A percentile compares a stretch with the other conserved stretches of the same genome.
These are phyloP conservation scores for Thecophora atra DNA, from an alignment of 2,888 invertebrate genomes.

Conservation along the genomic window DNA sequence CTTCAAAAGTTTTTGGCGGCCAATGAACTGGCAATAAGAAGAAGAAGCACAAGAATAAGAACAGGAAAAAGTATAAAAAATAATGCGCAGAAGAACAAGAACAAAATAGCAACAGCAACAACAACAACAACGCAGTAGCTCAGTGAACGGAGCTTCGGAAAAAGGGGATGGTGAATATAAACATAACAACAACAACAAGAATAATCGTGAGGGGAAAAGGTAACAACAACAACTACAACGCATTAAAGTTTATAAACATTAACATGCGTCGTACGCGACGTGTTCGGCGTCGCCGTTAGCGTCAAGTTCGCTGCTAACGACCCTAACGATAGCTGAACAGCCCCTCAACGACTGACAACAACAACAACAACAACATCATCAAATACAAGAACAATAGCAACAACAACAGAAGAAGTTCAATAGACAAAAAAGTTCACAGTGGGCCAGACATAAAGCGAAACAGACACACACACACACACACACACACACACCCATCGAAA, in stretches of 20 bases:
- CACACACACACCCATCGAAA: not conserved
- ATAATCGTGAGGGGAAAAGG: not conserved
- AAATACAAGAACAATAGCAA: not conserved
- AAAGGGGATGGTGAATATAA: not conserved
- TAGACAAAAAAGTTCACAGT: not conserved
- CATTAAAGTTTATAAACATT: not conserved
- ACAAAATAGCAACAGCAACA: not conserved
- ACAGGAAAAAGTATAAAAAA: not conserved
- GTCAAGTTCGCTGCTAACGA: not conserved
- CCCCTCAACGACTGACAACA: slow-evolving; percentile 37
- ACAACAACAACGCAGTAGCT: no score
- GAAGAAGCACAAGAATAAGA: slow-evolving; percentile 14
- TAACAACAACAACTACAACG: not conserved
- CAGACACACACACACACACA: slow-evolving; percentile 28
- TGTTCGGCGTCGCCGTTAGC: not conserved
- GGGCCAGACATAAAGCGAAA: slow-evolving; percentile 19
- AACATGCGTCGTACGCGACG: not conserved
- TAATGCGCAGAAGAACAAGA: not conserved
- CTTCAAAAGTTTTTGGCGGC: slow-evolving; percentile 63
- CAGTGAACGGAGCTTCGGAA: no score
- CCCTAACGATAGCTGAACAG: not conserved
- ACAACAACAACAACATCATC: slow-evolving; percentile 49
- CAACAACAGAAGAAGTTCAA: not conserved
- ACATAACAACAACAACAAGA: not conserved
- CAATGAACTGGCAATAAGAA: slow-evolving; percentile 54